A percentile compares a stretch with the other conserved stretches of the same genome.
Conservation (phyloP, 2,888 invertebrate species). For the Zhengitettix transpicula region DNA sequence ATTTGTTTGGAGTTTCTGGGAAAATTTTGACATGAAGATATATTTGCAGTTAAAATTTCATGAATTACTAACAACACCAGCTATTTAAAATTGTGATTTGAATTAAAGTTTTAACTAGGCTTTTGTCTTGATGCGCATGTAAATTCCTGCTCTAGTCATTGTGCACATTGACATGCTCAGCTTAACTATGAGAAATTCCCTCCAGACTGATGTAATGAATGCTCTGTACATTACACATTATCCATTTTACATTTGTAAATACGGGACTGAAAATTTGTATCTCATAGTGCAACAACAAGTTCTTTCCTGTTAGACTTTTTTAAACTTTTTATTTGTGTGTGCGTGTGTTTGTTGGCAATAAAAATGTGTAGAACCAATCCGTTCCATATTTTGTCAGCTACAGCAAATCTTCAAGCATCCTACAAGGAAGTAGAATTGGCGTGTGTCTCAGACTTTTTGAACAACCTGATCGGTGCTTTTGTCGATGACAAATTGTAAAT, state of each 20-base stretch:
- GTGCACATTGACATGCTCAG: conserved; percentile 1
- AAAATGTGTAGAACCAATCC: conserved; percentile 10
- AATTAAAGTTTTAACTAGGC: no score
- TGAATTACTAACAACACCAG: no score
- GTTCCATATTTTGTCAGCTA: conserved; percentile 12
- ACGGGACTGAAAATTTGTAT: conserved; percentile 6
- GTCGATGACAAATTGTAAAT: background rate
- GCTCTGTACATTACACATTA: conserved; percentile 7
- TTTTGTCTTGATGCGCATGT: background rate
- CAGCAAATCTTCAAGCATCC: background rate
- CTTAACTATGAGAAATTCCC: conserved; percentile 11
- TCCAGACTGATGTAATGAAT: conserved; percentile 9
- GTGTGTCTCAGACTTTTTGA: background rate
- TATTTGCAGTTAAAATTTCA: no score
- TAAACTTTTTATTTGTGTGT: conserved; percentile 7
- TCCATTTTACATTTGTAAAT: conserved; percentile 11
- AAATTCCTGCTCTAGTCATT: conserved; percentile 8
- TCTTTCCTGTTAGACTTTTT: conserved; percentile 5
- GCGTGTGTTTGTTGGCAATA: conserved; percentile 14
- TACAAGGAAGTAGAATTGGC: background rate
- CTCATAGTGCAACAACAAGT: conserved; percentile 1
- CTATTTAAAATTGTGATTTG: no score
- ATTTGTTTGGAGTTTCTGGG: no score
- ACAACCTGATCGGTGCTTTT: background rate
- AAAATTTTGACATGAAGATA: no score